Percentiles rank a stretch among this genome's conserved stretches.
Evolutionary conservation across 2,797 vertebrate genomes (phyloP).

Genomic region (Rhabdophis nuchalis): DNA sequence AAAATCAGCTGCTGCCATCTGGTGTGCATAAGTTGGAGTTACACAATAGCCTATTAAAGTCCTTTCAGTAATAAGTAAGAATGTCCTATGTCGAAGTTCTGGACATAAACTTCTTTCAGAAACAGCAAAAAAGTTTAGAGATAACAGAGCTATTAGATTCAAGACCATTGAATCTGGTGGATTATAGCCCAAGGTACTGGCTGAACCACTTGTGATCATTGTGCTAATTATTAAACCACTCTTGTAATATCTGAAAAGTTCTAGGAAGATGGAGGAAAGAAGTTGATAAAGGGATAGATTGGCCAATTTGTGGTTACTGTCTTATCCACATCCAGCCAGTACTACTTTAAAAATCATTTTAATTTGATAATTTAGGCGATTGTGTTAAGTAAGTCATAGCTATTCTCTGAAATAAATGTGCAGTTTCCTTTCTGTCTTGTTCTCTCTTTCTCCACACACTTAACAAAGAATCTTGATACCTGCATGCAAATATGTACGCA

Average conservation of each 20-base stretch:
- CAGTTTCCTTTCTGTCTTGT: neutral
- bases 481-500: neutral
- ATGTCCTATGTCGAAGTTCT: neutral
- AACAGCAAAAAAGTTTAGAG: neutral
- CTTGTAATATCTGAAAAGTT: neutral
- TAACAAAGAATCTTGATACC: neutral
- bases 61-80: neutral
- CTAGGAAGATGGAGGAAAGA: neutral
- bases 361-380: neutral
- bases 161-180: neutral
- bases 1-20: slow-evolving; percentile 58
- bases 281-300: neutral
- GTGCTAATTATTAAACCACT: neutral
- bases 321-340: neutral
- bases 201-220: neutral
- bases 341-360: neutral
- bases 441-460: neutral
- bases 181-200: neutral
- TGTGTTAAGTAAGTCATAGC: neutral
- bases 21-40: slow-evolving; percentile 22
- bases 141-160: neutral
- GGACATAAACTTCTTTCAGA: neutral
- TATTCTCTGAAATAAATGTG: neutral
- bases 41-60: neutral
- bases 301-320: neutral